Base-by-base conservation (phyloP, 1,140 invertebrate genomes). In the Saccostrea glomerata region DNA sequence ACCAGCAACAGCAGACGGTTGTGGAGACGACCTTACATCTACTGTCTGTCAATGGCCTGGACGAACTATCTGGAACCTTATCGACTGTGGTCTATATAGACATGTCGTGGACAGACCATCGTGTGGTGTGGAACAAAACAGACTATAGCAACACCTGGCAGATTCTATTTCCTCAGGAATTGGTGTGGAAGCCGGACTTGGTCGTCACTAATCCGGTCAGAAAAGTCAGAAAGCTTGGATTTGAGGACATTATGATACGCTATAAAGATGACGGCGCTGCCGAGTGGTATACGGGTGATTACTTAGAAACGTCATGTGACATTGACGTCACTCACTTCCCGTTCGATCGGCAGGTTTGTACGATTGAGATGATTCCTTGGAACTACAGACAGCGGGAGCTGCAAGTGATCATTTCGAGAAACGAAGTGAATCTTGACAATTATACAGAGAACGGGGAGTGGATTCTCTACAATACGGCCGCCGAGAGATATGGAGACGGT, bases 291-390 rank as follows among this genome's bases (percentile, higher is more conserved):
- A 84, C 85, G 6, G 86, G 86, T 63, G 86, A 90, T 9, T 23
- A 87, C 9, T 40, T 90, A 23, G 60, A 60, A 30, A 86, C 77
- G 1, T 82, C 85, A 23, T 90, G 89, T 54, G 47, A 58, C 3
- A 84, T 90, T n/a, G 84, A 90, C 56, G 85, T 90, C 6, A 90
- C 84, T 9, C 60, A 90, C 30, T 90, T 86, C 30, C 89, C 89
- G 2, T 90, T 88, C 60, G 89, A 90, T 15, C 56, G 30, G 23
- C 89, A 90, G 82, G 84, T 56, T 15, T 90, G 89, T 54, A 60
- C 20, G 3, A 40, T 90, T 55, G 20, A 84, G 13, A 83, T 90
- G 15, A 85, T 86, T 40, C 58, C 86, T 13, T 90, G 84, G 47
- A 66, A 84, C 15, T 30, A 63, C 23, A 56, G 70, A 13, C 60